Base-by-base conservation (phyloP, 2,797 vertebrate genomes). In the Gorsachius magnificus region DNA sequence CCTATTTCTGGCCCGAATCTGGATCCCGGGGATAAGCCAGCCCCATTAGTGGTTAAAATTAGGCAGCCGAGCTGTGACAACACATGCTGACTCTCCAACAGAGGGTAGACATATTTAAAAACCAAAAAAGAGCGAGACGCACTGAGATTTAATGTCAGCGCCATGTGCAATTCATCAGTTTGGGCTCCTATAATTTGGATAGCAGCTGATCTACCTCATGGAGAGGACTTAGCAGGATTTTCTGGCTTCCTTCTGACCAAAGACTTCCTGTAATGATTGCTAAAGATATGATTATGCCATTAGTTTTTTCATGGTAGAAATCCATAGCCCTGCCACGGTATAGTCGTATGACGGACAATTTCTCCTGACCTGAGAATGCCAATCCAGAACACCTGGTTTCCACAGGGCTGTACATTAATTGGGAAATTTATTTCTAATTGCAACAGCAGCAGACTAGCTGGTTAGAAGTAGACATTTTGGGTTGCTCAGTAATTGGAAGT, bases 1-100 rank as follows among this genome's bases (percentile, higher is more conserved):
- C 98, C 98, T 99, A 99, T 99, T 99, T 99, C 98, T 98, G 98
- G 97, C 97, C 89, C 53, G 90, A 97, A 98, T 97, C 97, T 97
- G 96, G 96, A 97, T 97, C 96, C 96, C 70, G 66, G 96, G 90
- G 81, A 94, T 97, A 97, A 97, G 96, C 35, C 95, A 98, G 97
- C 94, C 95, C 97, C 89, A 96, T 98, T 96, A 97, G 96, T 91
- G 91, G 97, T 98, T 99, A 99, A 98, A 98, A 98, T 99, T 98
- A 99, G 98, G 96, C 87, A 90, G 89, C 61, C 56, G 48, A 97
- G 96, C 97, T 98, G 97, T 97, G 97, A 98, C 97, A 98, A 97
- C 97, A 97, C 95, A 97, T 97, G 94, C 89, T 98, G 97, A 95
- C 96, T 97, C 87, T 98, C 96, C 97, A 97, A 97, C 94, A 97